Evolutionary conservation across 2,888 invertebrate genomes (phyloP).

Genomic region (Noctua fimbriata): DNA sequence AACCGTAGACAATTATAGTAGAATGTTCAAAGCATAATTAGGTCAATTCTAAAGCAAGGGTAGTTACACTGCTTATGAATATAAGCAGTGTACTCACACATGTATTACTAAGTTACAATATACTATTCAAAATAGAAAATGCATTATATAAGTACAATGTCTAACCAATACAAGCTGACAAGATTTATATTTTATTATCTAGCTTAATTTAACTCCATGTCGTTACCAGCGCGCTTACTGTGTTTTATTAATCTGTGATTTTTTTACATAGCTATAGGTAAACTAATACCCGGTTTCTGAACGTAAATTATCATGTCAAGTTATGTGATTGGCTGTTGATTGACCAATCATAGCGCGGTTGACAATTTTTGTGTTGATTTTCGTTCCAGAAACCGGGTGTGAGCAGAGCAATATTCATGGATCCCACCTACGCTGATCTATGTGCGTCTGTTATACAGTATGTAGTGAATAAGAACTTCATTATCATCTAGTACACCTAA

Average conservation of each 20-base stretch:
- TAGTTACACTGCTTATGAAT: no score
- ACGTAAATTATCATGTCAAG: background rate
- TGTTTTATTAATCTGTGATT: slow-evolving; percentile 60
- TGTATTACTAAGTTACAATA: slow-evolving; percentile 59
- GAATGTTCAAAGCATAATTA: slow-evolving; percentile 64
- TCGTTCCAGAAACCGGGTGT: slow-evolving; percentile 3
- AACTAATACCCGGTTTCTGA: slow-evolving; percentile 3
- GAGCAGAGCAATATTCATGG: slow-evolving; percentile 32
- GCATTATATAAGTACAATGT: slow-evolving; percentile 31
- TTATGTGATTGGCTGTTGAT: background rate
- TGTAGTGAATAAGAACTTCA: background rate
- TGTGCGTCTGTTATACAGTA: slow-evolving; percentile 1
- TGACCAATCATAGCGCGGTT: background rate
- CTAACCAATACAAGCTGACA: slow-evolving; percentile 23
- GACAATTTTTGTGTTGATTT: background rate
- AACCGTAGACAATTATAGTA: slow-evolving; percentile 52
- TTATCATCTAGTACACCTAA: background rate
- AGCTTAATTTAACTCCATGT: slow-evolving; percentile 34
- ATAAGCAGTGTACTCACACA: slow-evolving; percentile 50
- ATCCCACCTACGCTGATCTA: slow-evolving; percentile 13
- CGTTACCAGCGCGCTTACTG: slow-evolving; percentile 43
- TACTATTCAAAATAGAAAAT: slow-evolving; percentile 47
- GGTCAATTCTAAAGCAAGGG: slow-evolving; percentile 73
- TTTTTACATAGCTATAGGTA: slow-evolving; percentile 40
- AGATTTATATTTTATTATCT: slow-evolving; percentile 28